phyloP scores from a whole-genome alignment of 1,140 invertebrate genomes.

The Microplitis mediator region DNA sequence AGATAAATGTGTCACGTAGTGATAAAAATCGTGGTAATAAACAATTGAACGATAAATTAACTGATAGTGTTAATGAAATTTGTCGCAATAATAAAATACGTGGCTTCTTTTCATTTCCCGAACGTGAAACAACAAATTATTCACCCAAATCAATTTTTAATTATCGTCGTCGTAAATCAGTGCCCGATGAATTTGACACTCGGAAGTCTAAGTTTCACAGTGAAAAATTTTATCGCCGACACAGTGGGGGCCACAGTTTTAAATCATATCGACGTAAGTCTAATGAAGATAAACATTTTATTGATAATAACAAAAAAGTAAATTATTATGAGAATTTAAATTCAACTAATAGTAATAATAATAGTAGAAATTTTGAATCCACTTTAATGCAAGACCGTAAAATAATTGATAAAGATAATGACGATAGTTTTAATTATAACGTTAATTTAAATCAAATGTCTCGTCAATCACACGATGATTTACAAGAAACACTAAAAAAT shows the following conservation, averaged over 20 bases:
- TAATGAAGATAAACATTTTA: neutral
- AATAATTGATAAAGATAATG: neutral
- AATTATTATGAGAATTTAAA: neutral
- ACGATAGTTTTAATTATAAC: neutral
- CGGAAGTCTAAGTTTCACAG: constrained; percentile 2
- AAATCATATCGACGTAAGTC: neutral
- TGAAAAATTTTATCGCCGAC: constrained; percentile 7
- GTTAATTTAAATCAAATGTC: neutral
- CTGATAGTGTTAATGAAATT: neutral
- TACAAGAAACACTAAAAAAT: neutral
- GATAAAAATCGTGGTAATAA: constrained; percentile 30
- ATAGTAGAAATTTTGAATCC: neutral
- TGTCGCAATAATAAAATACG: neutral
- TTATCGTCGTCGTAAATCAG: constrained; percentile 27
- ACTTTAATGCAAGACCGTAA: neutral
- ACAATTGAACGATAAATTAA: constrained; percentile 4
- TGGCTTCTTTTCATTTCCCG: neutral
- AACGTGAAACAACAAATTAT: neutral
- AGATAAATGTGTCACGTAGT: constrained; percentile 52
- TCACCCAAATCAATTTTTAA: constrained; percentile 10
- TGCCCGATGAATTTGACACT: constrained; percentile 16
- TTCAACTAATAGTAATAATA: too few species aligned
- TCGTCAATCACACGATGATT: neutral
- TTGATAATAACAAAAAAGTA: neutral
- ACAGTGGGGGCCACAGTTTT: constrained; percentile 21